Evolutionary conservation across 2,797 vertebrate genomes (phyloP), one percentile per base, ranked within the genome.

Genomic region (Microcaecilia unicolor): DNA sequence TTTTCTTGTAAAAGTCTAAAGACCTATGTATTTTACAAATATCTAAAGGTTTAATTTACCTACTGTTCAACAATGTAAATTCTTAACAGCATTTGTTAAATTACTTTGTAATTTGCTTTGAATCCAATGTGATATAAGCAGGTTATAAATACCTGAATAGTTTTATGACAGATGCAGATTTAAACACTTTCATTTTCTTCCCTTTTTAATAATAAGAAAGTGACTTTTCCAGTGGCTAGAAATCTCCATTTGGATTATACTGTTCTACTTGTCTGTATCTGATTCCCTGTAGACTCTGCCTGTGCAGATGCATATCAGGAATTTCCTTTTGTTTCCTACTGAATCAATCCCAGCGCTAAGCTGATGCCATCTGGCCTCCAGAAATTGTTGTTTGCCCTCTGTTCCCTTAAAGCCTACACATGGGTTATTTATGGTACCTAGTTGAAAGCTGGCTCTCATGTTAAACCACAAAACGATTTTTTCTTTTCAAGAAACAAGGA

Each of bases 301-400:
- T 32, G 14, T 22, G 36, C 20, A 33, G 9, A 50, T 23, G 27
- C 42, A 53, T 44, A 60, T 31, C 44, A 75, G 65, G 72, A 81
- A 81, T 85, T 76, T 83, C 57, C 67, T 43, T 68, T 41, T 44
- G 21, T 52, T 56, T 78, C 67, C 71, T 16, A 41, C 39, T 44
- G 42, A 66, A 73, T 32, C 34, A 22, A 48, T 55, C 31, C 44
- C 61, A 66, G 78, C 62, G 38, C 51, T 74, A 59, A n/a, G 51
- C 68, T 61, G 49, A 61, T 70, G 64, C 66, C 85, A 89, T 85
- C 72, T 87, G 87, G 74, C 62, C 74, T 63, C 74, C 81, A 88
- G 84, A 85, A 81, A 84, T 68, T 74, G 66, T 55, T 61, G 43
- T 78, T 80, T 81, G 68, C 61, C 44, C 38, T 48, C 18, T 38